phyloP scores from a whole-genome alignment of 2,113 vertebrate genomes.

The Myotis lucifugus region DNA sequence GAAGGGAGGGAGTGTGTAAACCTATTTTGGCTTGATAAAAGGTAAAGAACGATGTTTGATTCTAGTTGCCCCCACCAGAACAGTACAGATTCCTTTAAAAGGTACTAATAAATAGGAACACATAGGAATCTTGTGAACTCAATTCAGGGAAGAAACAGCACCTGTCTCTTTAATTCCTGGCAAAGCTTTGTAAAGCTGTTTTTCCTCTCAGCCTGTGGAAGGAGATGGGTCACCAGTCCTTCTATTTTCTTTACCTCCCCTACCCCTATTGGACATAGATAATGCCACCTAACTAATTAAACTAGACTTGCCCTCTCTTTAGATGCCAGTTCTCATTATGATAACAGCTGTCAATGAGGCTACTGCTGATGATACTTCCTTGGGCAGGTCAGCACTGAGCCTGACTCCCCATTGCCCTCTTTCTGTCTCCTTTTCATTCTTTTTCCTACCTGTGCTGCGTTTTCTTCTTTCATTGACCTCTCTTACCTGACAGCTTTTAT shows the following conservation, averaged over 20 bases:
- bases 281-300: slow-evolving; percentile 79
- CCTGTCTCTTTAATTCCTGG: slow-evolving; percentile 68
- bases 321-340: slow-evolving; percentile 68
- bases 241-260: slow-evolving; percentile 38
- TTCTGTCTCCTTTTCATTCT: slow-evolving; percentile 26
- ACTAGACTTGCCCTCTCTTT: slow-evolving; percentile 64
- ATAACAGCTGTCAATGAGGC: slow-evolving; percentile 60
- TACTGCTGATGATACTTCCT: slow-evolving; percentile 46
- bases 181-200: slow-evolving; percentile 62
- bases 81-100: neutral
- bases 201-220: slow-evolving; percentile 54
- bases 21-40: neutral
- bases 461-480: slow-evolving; percentile 34
- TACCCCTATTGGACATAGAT: slow-evolving; percentile 61
- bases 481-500: neutral
- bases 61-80: neutral
- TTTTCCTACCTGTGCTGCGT: neutral
- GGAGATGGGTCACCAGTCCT: slow-evolving; percentile 64
- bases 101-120: neutral
- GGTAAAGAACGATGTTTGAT: slow-evolving; percentile 13
- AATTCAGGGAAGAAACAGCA: slow-evolving; percentile 24
- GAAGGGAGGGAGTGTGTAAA: slow-evolving; percentile 30
- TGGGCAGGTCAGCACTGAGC: slow-evolving; percentile 42
- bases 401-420: neutral
- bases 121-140: neutral